Base-by-base conservation (phyloP, 2,888 invertebrate species). In the Hydrotaea diabolus region DNA sequence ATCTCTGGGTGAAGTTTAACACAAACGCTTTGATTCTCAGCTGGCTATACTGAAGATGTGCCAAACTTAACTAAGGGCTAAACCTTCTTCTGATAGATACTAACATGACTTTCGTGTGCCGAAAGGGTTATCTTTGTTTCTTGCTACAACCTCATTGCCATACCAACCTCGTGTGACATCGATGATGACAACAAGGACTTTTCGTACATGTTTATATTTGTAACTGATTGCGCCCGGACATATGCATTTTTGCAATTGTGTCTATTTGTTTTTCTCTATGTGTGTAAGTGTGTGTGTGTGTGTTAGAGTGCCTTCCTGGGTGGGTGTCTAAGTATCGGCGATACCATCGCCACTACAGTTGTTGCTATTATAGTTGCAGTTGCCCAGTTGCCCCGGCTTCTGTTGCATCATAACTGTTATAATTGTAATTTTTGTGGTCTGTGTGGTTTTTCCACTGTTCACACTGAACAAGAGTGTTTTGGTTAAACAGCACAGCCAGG, bases 351-450 rank as follows among this genome's bases (percentile, higher is more conserved):
- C 62, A 64, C 49, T 21, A 19, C 26, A 76, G 31, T 8, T 53
- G 31, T n/a, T 75, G 19, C 15, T 39, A 1, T 21, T 17, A 46
- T n/a, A n/a, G n/a, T 64, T 31, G 17, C 19, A 62, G 9, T 46
- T 23, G 53, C 19, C 15, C n/a, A n/a, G 13, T 17, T 64, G 7
- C 64, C 64, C 11, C 36, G 5, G 26, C 21, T 26, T 55, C 66
- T 36, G 36, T 43, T n/a, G 9, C 75, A 76, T 78, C 76, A 84
- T 81, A 76, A 78, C 49, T 73, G 64, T 76, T 81, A 64, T 75
- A 69, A 76, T 81, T 78, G 78, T 69, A 77, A 73, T 79, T 80
- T 78, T 79, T 79, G 76, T 69, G 81, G 81, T 77, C 66, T 78
- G 5, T 78, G 59, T 39, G 78, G 75, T 53, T 78, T 73, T 72